A percentile compares a stretch with the other conserved stretches of the same genome.
These are phyloP conservation scores for Catharus fuscescens DNA, from an alignment of 2,113 vertebrate species.

Conservation along the genomic window DNA sequence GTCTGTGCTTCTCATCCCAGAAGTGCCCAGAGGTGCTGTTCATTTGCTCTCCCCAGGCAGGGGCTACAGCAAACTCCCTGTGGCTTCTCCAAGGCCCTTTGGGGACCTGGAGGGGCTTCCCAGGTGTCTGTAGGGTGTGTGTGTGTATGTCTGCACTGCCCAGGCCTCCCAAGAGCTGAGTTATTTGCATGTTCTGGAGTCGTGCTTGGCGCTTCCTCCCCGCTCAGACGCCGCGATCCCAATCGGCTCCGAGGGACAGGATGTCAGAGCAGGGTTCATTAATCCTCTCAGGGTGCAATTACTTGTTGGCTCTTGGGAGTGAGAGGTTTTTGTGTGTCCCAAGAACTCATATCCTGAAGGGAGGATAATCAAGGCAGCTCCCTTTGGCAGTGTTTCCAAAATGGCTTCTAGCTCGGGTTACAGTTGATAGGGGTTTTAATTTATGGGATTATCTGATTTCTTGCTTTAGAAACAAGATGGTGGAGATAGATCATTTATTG, in stretches of 20 bases:
- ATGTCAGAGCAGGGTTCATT: slow-evolving; percentile 69
- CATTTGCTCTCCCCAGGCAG: rapidly evolving
- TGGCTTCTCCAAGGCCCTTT: not conserved
- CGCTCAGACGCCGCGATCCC: slow-evolving; percentile 66
- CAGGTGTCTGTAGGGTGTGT: not conserved
- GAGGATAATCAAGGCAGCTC: slow-evolving; percentile 72
- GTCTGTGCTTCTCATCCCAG: rapidly evolving
- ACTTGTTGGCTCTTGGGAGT: slow-evolving; percentile 68
- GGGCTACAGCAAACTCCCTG: rapidly evolving
- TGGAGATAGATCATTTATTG: slow-evolving; percentile 70
- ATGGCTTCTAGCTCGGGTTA: slow-evolving; percentile 35
- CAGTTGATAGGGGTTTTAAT: slow-evolving; percentile 79
- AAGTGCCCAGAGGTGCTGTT: too few relatives aligned
- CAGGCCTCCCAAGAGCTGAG: not conserved
- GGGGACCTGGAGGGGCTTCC: not conserved
- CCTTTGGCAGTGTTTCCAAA: slow-evolving; percentile 60
- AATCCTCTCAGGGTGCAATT: slow-evolving; percentile 74
- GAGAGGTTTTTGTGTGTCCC: slow-evolving; percentile 71
- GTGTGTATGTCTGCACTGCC: not conserved
- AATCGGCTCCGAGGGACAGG: slow-evolving; percentile 54
- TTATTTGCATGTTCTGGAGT: not conserved
- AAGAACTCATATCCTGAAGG: slow-evolving; percentile 81
- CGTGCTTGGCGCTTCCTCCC: not conserved
- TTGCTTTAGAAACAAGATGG: slow-evolving; percentile 77
- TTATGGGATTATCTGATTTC: slow-evolving; percentile 78